These are phyloP conservation scores for Microcaecilia unicolor DNA, from an alignment of 2,797 vertebrate species.

Conservation along the genomic window DNA sequence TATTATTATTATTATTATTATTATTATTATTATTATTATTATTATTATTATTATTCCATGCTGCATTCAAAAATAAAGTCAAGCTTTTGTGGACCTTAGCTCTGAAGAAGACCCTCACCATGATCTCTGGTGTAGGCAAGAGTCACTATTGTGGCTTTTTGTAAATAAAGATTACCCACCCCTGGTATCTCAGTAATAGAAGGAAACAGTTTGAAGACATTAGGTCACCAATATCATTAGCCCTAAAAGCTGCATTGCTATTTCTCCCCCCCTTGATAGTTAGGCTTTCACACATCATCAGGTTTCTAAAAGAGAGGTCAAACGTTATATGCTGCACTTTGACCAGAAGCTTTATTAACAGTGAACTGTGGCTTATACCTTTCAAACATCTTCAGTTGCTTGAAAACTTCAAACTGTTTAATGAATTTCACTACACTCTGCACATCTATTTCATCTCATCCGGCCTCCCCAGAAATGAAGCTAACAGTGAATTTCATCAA, in stretches of 20 bases:
- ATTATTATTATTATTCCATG: no score
- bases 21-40: no score
- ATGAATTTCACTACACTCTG: background rate
- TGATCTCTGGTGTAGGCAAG: no score
- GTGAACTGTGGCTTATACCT: background rate
- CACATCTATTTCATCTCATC: background rate
- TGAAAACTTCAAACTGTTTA: background rate
- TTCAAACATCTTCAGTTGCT: background rate
- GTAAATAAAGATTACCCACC: no score
- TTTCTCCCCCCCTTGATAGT: background rate
- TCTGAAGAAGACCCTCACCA: no score
- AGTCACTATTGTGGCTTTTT: no score
- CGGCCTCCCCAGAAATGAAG: background rate
- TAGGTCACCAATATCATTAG: constrained; percentile 29
- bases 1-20: no score
- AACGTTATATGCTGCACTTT: constrained; percentile 1
- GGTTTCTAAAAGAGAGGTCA: constrained; percentile 18
- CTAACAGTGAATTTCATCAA: background rate
- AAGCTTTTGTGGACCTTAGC: no score
- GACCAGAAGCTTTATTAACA: constrained; percentile 7
- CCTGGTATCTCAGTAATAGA: no score
- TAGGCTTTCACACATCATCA: constrained; percentile 8
- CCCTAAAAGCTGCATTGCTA: constrained; percentile 18
- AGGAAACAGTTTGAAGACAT: constrained; percentile 27
- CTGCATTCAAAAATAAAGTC: no score